phyloP scores from a whole-genome alignment of 2,888 invertebrate species.

The Osmoderma eremita region DNA sequence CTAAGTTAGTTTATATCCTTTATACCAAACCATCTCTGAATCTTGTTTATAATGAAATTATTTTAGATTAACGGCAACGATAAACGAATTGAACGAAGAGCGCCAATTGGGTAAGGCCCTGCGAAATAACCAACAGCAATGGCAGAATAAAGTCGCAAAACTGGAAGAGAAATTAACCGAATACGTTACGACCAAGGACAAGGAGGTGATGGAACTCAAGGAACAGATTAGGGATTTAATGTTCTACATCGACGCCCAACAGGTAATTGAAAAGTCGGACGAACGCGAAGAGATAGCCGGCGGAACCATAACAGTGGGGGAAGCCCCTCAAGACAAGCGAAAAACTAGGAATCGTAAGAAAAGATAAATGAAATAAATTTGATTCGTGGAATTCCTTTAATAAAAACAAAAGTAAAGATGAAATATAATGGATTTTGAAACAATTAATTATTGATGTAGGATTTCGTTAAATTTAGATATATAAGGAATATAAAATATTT shows the following conservation, averaged over 20 bases:
- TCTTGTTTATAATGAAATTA: background rate
- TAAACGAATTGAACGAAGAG: conserved; percentile 83
- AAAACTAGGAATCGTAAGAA: conserved; percentile 41
- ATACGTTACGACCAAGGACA: conserved; percentile 64
- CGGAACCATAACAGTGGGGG: conserved; percentile 70
- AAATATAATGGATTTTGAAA: too few species aligned
- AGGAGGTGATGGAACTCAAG: conserved; percentile 82
- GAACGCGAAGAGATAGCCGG: conserved; percentile 70
- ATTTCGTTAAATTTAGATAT: background rate
- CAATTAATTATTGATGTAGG: too few species aligned
- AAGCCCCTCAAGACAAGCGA: conserved; percentile 54
- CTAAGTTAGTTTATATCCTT: conserved; percentile 64
- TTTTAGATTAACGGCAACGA: conserved; percentile 71
- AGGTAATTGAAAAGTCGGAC: conserved; percentile 67
- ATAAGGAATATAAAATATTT: background rate
- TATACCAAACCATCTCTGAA: background rate
- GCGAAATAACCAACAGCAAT: conserved; percentile 77
- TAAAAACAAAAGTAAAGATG: background rate
- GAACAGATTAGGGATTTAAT: conserved; percentile 96
- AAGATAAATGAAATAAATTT: conserved; percentile 12
- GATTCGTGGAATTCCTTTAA: too few species aligned
- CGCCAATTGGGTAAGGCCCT: conserved; percentile 83
- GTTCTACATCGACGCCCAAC: conserved; percentile 94
- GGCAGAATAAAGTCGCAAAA: conserved; percentile 72
- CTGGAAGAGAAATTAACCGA: conserved; percentile 67